Evolutionary conservation across 2,888 invertebrate species (phyloP), one percentile per base, ranked within the genome.

Genomic region (Phragmatobia fuliginosa): DNA sequence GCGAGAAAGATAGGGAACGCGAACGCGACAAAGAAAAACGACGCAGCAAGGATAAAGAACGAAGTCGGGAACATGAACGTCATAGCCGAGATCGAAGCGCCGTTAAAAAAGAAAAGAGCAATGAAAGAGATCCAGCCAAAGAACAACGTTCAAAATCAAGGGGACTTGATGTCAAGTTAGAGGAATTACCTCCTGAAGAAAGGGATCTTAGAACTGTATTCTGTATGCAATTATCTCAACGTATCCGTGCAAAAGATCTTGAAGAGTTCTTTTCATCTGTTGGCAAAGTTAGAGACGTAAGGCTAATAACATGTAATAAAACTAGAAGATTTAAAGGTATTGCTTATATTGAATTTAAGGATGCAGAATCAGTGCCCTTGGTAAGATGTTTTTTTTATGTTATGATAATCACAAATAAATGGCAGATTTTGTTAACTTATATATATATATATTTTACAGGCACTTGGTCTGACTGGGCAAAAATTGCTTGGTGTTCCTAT

Each of bases 211-310:
- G 99, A 52, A 99, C 99, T 61, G 98, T 99, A 8, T 99, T 99
- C 91, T 99, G 99, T 89, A 99, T 99, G 98, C 99, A 99, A 94
- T 94, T 99, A 70, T 98, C 99, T 70, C 98, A 99, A 87, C 96
- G 98, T 83, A 99, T 99, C 86, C 96, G 98, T 82, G 99, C 98
- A 68, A 97, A 99, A 79, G 99, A 99, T 92, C 94, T 99, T 76
- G 99, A 99, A 94, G 99, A 99, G 92, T 99, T 99, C 92, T 99
- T 99, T 92, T 99, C 99, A 38, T 98, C 99, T 74, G 99, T 99
- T 72, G 99, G 99, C 61, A 99, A 99, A 96, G 99, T 99, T 71
- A 97, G 99, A 83, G 99, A 99, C 95, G 99, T 99, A 31, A 96
- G 99, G 85, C 97, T 99, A 83, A 99, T 99, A 71, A 99, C 99